These are phyloP conservation scores for Paradisaea rubra DNA, from an alignment of 2,113 vertebrate species.

Conservation along the genomic window DNA sequence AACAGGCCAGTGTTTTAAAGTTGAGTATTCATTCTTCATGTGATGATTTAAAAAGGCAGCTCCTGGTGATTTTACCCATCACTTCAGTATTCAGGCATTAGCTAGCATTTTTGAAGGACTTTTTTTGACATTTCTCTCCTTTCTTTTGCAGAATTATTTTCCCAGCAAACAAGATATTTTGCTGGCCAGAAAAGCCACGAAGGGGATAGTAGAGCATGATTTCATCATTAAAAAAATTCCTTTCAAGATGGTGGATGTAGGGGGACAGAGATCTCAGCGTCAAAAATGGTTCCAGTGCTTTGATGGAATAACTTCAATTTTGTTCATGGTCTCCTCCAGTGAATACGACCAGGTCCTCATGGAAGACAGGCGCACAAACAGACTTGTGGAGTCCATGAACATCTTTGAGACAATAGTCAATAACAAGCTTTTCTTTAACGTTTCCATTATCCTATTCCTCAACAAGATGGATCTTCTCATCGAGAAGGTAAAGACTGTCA, in stretches of 20 bases:
- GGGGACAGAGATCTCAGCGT: slow-evolving; percentile 93
- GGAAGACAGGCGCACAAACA: slow-evolving; percentile 95
- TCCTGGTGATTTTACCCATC: background rate
- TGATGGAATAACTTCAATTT: slow-evolving; percentile 93
- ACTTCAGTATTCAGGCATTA: background rate
- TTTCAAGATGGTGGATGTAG: slow-evolving; percentile 98
- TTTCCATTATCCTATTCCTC: slow-evolving; percentile 97
- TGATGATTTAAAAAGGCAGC: background rate
- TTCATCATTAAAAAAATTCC: slow-evolving; percentile 97
- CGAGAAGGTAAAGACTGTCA: slow-evolving; percentile 87
- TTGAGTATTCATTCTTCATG: background rate
- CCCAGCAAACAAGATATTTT: slow-evolving; percentile 94
- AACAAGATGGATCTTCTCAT: slow-evolving; percentile 96
- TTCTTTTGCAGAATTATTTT: slow-evolving; percentile 80
- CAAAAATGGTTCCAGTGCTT: slow-evolving; percentile 99
- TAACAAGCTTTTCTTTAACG: slow-evolving; percentile 96
- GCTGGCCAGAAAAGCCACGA: slow-evolving; percentile 92
- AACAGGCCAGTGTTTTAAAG: background rate
- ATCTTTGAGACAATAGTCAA: slow-evolving; percentile 98
- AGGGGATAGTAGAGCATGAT: slow-evolving; percentile 96
- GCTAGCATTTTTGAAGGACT: background rate
- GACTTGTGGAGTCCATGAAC: slow-evolving; percentile 94
- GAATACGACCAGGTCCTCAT: slow-evolving; percentile 96
- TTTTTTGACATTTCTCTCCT: background rate
- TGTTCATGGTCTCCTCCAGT: slow-evolving; percentile 96